These are phyloP conservation scores for Bhutanitis thaidina DNA, from an alignment of 2,888 invertebrate genomes.

Conservation along the genomic window DNA sequence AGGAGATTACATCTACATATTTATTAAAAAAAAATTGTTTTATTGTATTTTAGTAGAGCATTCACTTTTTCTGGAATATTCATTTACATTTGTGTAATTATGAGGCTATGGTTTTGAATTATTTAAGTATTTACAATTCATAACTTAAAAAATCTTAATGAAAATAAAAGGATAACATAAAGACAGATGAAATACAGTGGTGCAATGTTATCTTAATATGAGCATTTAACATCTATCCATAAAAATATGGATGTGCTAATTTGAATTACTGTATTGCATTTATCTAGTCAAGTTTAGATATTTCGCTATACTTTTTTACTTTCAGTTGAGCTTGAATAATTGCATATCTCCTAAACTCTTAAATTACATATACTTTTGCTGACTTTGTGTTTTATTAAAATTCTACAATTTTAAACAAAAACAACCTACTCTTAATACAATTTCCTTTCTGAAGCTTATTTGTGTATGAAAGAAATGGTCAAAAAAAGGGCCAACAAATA, in stretches of 20 bases:
- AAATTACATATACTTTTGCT: conserved; percentile 22
- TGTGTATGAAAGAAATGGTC: too few species aligned
- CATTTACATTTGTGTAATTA: neutral
- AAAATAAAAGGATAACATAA: neutral
- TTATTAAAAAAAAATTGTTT: conserved; percentile 19
- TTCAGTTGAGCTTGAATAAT: conserved; percentile 7
- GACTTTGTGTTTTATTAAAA: conserved; percentile 36
- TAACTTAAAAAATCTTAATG: neutral
- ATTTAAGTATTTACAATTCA: neutral
- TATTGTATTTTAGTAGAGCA: conserved; percentile 19
- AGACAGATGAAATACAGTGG: conserved; percentile 20
- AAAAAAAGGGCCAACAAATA: too few species aligned
- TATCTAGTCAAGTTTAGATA: conserved; percentile 17
- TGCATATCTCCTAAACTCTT: conserved; percentile 2
- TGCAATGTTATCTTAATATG: conserved; percentile 7
- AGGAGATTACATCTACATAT: conserved; percentile 31
- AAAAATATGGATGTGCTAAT: conserved; percentile 1
- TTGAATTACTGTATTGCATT: conserved; percentile 21
- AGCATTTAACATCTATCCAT: neutral
- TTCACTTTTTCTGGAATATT: neutral
- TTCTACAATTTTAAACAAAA: too few species aligned
- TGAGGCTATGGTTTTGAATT: conserved; percentile 14
- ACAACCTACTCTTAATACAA: too few species aligned
- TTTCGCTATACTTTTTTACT: too few species aligned
- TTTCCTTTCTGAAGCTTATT: too few species aligned